Evolutionary conservation across 2,888 invertebrate genomes (phyloP).

Genomic region (Macrophya annulata): DNA sequence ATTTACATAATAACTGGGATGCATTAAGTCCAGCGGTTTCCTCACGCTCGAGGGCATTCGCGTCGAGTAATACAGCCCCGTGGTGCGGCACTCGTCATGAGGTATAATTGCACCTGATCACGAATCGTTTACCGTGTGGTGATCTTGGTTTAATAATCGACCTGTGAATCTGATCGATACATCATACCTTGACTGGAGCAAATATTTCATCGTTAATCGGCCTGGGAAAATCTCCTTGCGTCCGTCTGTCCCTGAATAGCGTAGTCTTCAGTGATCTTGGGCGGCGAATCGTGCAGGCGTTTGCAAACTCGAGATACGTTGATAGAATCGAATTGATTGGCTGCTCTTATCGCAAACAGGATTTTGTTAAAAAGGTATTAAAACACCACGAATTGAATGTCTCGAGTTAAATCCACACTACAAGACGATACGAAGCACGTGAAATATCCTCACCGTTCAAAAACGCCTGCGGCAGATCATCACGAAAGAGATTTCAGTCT

Average conservation of each 20-base stretch:
- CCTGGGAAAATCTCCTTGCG: conserved; percentile 38
- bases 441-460: neutral
- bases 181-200: conserved; percentile 16
- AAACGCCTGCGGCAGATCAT: neutral
- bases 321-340: conserved; percentile 27
- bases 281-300: neutral
- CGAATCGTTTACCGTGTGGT: conserved; percentile 37
- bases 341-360: neutral
- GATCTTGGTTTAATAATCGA: conserved; percentile 48
- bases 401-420: neutral
- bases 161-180: conserved; percentile 39
- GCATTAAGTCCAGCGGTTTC: conserved; percentile 16
- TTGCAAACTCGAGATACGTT: conserved; percentile 10
- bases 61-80: neutral
- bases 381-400: neutral
- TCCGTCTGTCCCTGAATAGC: neutral
- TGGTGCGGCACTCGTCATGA: conserved; percentile 24
- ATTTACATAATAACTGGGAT: conserved; percentile 39
- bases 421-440: neutral
- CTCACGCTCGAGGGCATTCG: conserved; percentile 7
- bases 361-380: neutral
- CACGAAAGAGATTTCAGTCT: neutral
- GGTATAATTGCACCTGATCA: conserved; percentile 32
- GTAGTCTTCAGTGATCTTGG: neutral
- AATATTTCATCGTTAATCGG: conserved; percentile 41